phyloP scores from a whole-genome alignment of 2,113 vertebrate species.

The Oryzias woworae region DNA sequence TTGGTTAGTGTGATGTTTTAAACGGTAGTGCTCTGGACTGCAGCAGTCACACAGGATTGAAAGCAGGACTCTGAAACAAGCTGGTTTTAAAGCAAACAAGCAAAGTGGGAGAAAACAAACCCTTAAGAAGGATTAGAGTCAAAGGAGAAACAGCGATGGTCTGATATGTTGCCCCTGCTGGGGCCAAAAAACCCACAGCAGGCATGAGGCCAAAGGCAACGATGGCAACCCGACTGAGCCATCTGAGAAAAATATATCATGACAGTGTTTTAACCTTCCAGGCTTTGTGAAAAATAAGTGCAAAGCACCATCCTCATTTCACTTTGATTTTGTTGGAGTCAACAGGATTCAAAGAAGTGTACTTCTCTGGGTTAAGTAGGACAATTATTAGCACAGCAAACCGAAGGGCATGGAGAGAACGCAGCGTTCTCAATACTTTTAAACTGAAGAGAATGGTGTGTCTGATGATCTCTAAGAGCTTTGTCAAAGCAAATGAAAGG shows the following conservation, averaged over 20 bases:
- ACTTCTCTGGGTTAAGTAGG: not conserved
- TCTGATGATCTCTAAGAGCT: constrained; percentile 34
- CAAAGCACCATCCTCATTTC: constrained; percentile 13
- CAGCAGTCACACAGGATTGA: constrained; percentile 11
- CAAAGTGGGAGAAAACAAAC: constrained; percentile 13
- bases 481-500: constrained; percentile 39
- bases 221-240: constrained; percentile 22
- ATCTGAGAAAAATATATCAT: constrained; percentile 9
- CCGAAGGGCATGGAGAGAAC: constrained; percentile 24
- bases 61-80: constrained; percentile 18
- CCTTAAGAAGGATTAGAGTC: not conserved
- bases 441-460: constrained; percentile 7
- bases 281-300: not conserved
- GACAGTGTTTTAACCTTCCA: no score
- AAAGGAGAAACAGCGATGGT: constrained; percentile 25
- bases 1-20: not conserved
- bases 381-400: constrained; percentile 4
- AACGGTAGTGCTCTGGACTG: not conserved
- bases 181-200: constrained; percentile 18
- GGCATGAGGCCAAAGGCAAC: constrained; percentile 60
- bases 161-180: constrained; percentile 39
- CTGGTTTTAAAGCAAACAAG: constrained; percentile 17
- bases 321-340: not conserved
- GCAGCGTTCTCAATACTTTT: constrained; percentile 25
- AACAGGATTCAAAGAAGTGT: not conserved